These are phyloP conservation scores for Nothoprocta pentlandii DNA, from an alignment of 2,113 vertebrate genomes.

Conservation along the genomic window DNA sequence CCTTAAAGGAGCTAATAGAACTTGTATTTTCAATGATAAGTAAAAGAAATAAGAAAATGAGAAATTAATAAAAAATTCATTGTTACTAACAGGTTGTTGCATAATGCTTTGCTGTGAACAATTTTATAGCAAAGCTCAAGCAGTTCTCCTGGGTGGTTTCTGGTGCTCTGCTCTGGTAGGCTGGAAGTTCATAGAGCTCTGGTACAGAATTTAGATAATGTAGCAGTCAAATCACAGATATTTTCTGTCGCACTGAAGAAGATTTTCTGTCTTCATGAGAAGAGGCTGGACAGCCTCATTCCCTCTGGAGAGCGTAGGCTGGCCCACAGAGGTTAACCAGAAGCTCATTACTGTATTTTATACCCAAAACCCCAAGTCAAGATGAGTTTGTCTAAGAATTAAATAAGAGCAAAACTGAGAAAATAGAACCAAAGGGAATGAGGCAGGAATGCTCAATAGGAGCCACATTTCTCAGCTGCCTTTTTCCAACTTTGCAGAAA, in stretches of 20 bases:
- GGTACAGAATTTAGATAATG: neutral
- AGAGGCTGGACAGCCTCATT: neutral
- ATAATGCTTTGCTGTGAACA: neutral
- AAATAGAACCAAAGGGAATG: neutral
- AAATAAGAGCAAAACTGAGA: neutral
- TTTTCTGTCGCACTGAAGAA: neutral
- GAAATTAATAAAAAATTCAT: neutral
- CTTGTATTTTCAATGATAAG: neutral
- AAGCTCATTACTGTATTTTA: neutral
- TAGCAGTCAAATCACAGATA: neutral
- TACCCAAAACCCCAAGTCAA: neutral
- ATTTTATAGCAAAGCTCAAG: neutral
- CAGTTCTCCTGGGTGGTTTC: neutral
- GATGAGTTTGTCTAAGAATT: neutral
- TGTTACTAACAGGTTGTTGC: neutral
- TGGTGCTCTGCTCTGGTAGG: neutral
- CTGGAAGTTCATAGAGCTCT: neutral
- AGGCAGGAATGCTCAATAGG: neutral
- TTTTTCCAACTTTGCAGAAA: neutral
- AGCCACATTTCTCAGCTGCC: neutral
- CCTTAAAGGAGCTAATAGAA: rapidly evolving
- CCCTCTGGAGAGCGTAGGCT: neutral
- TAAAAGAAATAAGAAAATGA: neutral
- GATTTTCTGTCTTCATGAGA: neutral
- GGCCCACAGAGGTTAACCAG: neutral